Conservation (phyloP, 1,140 invertebrate genomes). For the Eurytemora carolleeae region DNA sequence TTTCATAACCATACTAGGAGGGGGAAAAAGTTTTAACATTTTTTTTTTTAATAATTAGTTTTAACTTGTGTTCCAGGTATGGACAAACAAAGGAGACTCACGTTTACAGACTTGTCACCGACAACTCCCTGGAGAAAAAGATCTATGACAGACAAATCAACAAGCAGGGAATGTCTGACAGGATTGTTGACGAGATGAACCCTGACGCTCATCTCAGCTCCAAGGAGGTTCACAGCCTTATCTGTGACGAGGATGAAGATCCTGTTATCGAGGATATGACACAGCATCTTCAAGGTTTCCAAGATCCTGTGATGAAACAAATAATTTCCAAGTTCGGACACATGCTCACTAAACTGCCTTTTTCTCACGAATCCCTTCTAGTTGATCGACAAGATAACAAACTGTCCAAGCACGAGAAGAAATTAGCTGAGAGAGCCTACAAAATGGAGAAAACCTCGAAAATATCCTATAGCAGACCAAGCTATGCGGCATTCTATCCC, state of each 20-base stretch:
- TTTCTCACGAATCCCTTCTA: slow-evolving; percentile 86
- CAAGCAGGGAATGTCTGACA: slow-evolving; percentile 85
- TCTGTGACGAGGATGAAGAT: slow-evolving; percentile 73
- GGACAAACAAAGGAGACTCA: slow-evolving; percentile 84
- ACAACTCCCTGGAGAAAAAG: slow-evolving; percentile 88
- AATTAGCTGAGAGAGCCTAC: slow-evolving; percentile 75
- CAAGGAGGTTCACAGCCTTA: slow-evolving; percentile 81
- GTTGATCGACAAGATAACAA: slow-evolving; percentile 90
- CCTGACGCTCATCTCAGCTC: slow-evolving; percentile 82
- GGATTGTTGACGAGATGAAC: slow-evolving; percentile 93
- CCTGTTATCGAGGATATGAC: slow-evolving; percentile 43
- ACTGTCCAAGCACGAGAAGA: slow-evolving; percentile 79
- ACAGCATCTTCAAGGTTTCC: slow-evolving; percentile 45
- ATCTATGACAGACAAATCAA: slow-evolving; percentile 96
- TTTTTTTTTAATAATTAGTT: slow-evolving; percentile 12
- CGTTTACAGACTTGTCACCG: slow-evolving; percentile 87
- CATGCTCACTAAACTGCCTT: slow-evolving; percentile 47
- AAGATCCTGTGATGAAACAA: slow-evolving; percentile 57
- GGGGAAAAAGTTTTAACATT: not conserved
- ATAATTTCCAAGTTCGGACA: slow-evolving; percentile 43
- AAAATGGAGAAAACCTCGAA: slow-evolving; percentile 79
- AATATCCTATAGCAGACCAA: slow-evolving; percentile 32
- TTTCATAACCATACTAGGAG: not conserved
- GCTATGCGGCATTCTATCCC: slow-evolving; percentile 30
- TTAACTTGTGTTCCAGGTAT: slow-evolving; percentile 50